Evolutionary conservation across 2,113 vertebrate genomes (phyloP).

Genomic region (Camelus dromedarius): DNA sequence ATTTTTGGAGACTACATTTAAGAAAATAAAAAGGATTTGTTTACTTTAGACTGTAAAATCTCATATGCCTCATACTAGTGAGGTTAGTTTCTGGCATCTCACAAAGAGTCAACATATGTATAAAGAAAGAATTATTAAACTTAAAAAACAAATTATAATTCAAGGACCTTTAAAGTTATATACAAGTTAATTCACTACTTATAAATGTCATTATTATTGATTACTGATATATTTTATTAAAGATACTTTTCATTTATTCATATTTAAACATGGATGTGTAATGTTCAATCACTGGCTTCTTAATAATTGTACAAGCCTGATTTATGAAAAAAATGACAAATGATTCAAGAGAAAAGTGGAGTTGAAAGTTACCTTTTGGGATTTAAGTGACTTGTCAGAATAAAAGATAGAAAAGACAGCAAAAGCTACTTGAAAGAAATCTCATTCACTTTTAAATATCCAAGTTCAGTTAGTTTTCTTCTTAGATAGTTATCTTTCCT

Average conservation of each 20-base stretch:
- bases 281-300: background rate
- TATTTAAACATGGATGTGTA: background rate
- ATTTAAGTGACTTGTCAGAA: background rate
- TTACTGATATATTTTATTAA: slow-evolving; percentile 13
- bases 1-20: background rate
- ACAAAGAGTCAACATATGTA: background rate
- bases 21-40: background rate
- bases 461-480: background rate
- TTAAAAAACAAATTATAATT: background rate
- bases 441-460: slow-evolving; percentile 29
- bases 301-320: background rate
- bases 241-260: background rate
- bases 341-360: background rate
- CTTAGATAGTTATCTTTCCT: background rate
- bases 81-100: background rate
- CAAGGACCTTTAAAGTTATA: background rate
- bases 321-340: background rate
- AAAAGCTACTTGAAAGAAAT: background rate
- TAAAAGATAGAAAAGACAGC: background rate
- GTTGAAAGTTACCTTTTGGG: slow-evolving; percentile 7
- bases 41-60: background rate
- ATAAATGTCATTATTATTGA: slow-evolving; percentile 2
- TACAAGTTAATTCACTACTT: background rate
- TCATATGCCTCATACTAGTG: background rate
- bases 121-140: background rate